Conservation (phyloP, 2,888 invertebrate species). For the Buathra laborator region DNA sequence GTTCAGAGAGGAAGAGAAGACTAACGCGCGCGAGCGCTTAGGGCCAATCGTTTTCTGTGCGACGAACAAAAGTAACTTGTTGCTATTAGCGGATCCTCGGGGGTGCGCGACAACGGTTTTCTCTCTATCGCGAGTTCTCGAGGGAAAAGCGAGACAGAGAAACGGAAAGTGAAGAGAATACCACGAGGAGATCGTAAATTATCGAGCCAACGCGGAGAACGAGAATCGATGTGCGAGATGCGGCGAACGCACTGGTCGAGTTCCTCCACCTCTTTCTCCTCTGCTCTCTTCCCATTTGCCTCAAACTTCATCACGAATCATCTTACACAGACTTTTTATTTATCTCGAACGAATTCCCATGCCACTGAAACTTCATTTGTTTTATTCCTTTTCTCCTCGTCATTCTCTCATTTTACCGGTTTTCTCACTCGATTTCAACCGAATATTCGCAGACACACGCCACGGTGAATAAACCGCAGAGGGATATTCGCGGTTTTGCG, state of each 20-base stretch:
- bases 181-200: conserved; percentile 38
- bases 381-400: neutral
- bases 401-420: neutral
- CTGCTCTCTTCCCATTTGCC: neutral
- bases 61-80: conserved; percentile 80
- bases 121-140: neutral
- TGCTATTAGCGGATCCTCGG: conserved; percentile 75
- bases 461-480: conserved; percentile 34
- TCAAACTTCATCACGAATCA: conserved; percentile 13
- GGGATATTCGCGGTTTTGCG: conserved; percentile 22
- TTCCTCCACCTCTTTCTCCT: neutral
- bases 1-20: conserved; percentile 1
- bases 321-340: neutral
- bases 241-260: neutral
- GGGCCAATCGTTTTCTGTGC: conserved; percentile 61
- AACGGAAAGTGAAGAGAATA: conserved; percentile 34
- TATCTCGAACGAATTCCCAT: conserved; percentile 8
- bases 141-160: conserved; percentile 26
- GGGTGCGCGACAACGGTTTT: conserved; percentile 66
- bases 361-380: neutral
- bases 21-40: conserved; percentile 9
- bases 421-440: neutral
- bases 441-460: conserved; percentile 16
- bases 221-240: conserved; percentile 21
- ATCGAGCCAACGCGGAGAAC: conserved; percentile 36